A percentile compares a stretch with the other conserved stretches of the same genome.
phyloP scores from a whole-genome alignment of 2,797 vertebrate species.

The Perdix hodgsoniae region DNA sequence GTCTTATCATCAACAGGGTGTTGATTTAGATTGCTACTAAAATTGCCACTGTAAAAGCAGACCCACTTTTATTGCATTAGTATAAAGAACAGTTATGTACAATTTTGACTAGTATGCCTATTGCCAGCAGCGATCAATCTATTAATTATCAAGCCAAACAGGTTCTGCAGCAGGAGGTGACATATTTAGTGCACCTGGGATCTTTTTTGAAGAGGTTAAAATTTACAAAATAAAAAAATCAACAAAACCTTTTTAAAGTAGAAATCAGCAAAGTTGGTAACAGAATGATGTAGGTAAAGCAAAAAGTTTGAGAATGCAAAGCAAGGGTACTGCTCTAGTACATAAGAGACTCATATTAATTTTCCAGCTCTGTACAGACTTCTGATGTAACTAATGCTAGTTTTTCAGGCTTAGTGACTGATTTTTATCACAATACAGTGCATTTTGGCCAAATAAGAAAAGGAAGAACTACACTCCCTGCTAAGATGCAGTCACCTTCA shows the following conservation, averaged over 20 bases:
- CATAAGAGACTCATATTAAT: background rate
- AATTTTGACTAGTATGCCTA: constrained; percentile 12
- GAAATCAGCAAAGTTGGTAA: background rate
- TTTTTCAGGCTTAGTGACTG: background rate
- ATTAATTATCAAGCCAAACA: constrained; percentile 51
- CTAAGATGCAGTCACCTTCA: background rate
- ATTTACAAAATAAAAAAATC: constrained; percentile 35
- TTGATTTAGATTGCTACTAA: constrained; percentile 65
- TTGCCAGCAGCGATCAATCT: constrained; percentile 9
- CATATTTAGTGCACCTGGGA: background rate
- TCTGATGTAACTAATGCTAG: background rate
- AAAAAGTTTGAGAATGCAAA: background rate
- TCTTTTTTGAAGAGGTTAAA: background rate
- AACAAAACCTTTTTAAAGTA: background rate
- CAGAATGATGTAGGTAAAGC: background rate
- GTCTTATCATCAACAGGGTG: constrained; percentile 46
- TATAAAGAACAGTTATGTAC: constrained; percentile 15
- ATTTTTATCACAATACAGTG: background rate
- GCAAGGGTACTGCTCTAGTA: background rate
- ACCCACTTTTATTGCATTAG: constrained; percentile 45
- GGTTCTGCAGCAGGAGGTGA: background rate
- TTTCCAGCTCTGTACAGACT: background rate
- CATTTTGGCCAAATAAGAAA: background rate
- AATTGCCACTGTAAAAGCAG: constrained; percentile 55
- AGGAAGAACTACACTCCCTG: background rate